These are phyloP conservation scores for Fragum sueziense DNA, from an alignment of 2,888 invertebrate species.

Conservation along the genomic window DNA sequence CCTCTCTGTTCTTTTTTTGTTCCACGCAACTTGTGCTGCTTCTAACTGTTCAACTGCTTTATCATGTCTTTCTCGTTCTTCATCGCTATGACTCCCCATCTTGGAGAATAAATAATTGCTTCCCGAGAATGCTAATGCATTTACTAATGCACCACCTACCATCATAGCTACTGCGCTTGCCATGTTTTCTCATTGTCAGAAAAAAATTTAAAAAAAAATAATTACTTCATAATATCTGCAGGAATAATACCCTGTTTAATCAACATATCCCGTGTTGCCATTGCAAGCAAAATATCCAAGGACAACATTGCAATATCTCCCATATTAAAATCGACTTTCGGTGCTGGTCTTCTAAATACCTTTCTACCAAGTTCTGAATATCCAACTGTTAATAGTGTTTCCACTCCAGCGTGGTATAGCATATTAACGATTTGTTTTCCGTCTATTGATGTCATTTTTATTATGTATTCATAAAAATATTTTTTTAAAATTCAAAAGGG, in stretches of 20 bases:
- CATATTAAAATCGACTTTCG: conserved; percentile 45
- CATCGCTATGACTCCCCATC: conserved; percentile 30
- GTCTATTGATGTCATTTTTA: conserved; percentile 30
- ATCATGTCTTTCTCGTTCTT: conserved; percentile 48
- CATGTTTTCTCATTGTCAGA: conserved; percentile 43
- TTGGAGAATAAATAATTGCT: conserved; percentile 30
- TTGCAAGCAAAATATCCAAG: conserved; percentile 34
- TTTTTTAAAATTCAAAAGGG: conserved; percentile 34
- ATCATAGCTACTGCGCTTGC: conserved; percentile 49
- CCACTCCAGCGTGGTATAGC: conserved; percentile 44
- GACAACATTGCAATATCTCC: conserved; percentile 34
- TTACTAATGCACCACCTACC: conserved; percentile 40
- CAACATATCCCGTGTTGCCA: conserved; percentile 43
- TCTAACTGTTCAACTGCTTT: conserved; percentile 54
- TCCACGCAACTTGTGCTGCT: conserved; percentile 38
- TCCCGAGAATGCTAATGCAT: conserved; percentile 41
- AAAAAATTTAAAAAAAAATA: conserved; percentile 19
- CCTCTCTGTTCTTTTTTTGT: conserved; percentile 45
- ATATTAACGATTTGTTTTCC: conserved; percentile 41
- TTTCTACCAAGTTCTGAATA: conserved; percentile 42
- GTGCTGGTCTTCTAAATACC: conserved; percentile 37
- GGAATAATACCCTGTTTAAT: conserved; percentile 45
- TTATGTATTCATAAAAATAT: conserved; percentile 23
- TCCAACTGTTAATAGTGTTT: conserved; percentile 43
- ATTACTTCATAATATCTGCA: conserved; percentile 48